phyloP scores from a whole-genome alignment of 1,140 invertebrate species.

The Ganaspis sp. region DNA sequence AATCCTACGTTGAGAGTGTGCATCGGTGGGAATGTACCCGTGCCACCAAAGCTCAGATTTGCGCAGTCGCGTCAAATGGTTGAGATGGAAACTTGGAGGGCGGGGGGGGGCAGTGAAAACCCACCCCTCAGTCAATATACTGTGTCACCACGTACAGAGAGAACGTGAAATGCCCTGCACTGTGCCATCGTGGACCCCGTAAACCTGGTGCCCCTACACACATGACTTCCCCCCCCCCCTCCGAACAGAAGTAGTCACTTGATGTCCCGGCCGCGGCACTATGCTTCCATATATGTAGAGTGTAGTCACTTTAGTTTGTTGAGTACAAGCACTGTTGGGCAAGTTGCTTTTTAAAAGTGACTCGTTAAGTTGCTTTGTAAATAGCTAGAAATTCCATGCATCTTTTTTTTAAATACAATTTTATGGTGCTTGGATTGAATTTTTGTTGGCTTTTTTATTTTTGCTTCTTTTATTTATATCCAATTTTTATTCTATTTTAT shows the following conservation, averaged over 20 bases:
- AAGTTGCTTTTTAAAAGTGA: constrained; percentile 10
- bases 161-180: constrained; percentile 18
- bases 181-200: neutral
- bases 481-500: too few species aligned
- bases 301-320: neutral
- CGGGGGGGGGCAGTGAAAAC: constrained; percentile 64
- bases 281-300: neutral
- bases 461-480: neutral
- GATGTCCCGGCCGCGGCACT: neutral
- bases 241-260: neutral
- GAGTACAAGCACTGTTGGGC: neutral
- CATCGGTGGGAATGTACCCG: constrained; percentile 43
- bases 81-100: constrained; percentile 18
- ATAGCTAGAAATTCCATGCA: neutral
- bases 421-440: neutral
- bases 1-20: constrained; percentile 47
- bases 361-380: constrained; percentile 8
- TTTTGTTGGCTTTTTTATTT: neutral
- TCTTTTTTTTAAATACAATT: neutral
- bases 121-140: constrained; percentile 74
- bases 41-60: constrained; percentile 52
- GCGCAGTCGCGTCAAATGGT: constrained; percentile 72
- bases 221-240: neutral
- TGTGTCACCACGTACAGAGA: constrained; percentile 53
- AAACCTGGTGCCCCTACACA: neutral